A percentile compares a stretch with the other conserved stretches of the same genome.
Conservation (phyloP, 2,113 vertebrate species). For the Chrysochloris asiatica region DNA sequence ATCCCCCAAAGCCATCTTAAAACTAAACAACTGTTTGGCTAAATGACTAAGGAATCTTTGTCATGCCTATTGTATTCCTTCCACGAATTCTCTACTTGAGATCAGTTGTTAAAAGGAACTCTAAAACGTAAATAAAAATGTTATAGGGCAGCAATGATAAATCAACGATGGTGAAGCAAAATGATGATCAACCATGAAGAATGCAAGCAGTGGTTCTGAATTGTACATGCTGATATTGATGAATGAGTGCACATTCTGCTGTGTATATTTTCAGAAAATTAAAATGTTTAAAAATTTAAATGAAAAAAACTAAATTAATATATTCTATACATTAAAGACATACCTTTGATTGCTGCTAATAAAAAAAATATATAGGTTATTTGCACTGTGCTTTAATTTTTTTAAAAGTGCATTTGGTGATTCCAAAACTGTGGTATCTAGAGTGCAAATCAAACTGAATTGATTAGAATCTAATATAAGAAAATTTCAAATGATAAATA, state of each 20-base stretch:
- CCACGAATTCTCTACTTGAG: not conserved
- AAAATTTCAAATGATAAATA: constrained; percentile 33
- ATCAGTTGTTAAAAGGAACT: not conserved
- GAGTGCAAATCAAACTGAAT: constrained; percentile 7
- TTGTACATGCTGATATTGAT: not conserved
- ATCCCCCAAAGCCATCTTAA: not conserved
- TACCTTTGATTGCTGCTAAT: constrained; percentile 26
- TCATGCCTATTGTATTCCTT: not conserved
- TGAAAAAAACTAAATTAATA: not conserved
- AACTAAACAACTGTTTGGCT: not conserved
- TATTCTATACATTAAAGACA: not conserved
- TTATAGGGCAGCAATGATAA: not conserved
- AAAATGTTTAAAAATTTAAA: constrained; percentile 28
- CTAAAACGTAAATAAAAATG: not conserved
- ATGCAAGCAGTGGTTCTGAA: not conserved
- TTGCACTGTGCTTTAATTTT: constrained; percentile 6
- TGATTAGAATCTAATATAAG: constrained; percentile 26
- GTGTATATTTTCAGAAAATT: not conserved
- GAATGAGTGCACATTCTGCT: not conserved
- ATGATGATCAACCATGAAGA: not conserved
- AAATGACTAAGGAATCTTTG: not conserved
- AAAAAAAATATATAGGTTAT: constrained; percentile 44
- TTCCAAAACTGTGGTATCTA: not conserved
- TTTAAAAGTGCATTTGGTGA: constrained; percentile 27
- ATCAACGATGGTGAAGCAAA: not conserved